These are phyloP conservation scores for Parauchenoglanis punctatus DNA, from an alignment of 2,797 vertebrate genomes.

Conservation along the genomic window DNA sequence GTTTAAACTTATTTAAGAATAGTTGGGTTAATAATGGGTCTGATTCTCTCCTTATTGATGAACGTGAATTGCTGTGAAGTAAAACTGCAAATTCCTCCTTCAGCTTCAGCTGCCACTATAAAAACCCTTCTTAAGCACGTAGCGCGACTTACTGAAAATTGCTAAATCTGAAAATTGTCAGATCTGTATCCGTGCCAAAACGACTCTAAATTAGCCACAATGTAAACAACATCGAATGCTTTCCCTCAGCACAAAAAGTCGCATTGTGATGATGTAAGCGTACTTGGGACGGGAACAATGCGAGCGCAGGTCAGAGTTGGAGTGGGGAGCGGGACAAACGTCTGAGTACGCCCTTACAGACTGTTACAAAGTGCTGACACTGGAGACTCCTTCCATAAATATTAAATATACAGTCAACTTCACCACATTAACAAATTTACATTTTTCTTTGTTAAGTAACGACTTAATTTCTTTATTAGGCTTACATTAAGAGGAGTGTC, in stretches of 20 bases:
- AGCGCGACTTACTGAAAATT: too few species aligned
- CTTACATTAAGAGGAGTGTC: background rate
- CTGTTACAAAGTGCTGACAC: background rate
- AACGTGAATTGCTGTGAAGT: too few species aligned
- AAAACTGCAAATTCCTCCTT: too few species aligned
- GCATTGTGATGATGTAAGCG: background rate
- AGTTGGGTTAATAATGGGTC: too few species aligned
- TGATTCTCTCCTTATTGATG: too few species aligned
- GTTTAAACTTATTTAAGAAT: too few species aligned
- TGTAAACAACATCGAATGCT: background rate
- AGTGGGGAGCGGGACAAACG: too few species aligned
- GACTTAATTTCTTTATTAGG: background rate
- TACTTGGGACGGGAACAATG: background rate
- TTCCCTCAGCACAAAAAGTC: background rate
- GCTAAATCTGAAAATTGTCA: too few species aligned
- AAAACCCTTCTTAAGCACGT: too few species aligned
- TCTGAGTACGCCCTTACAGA: background rate
- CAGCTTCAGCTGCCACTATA: too few species aligned
- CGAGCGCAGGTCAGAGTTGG: background rate
- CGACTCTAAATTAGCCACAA: too few species aligned
- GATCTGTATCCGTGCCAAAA: too few species aligned
- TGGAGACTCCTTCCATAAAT: background rate
- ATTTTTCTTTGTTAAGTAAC: background rate
- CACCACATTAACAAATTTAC: background rate
- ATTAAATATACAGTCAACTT: background rate